A percentile compares a stretch with the other conserved stretches of the same genome.
Conservation (phyloP, 2,797 vertebrate genomes). For the Etheostoma perlongum region DNA sequence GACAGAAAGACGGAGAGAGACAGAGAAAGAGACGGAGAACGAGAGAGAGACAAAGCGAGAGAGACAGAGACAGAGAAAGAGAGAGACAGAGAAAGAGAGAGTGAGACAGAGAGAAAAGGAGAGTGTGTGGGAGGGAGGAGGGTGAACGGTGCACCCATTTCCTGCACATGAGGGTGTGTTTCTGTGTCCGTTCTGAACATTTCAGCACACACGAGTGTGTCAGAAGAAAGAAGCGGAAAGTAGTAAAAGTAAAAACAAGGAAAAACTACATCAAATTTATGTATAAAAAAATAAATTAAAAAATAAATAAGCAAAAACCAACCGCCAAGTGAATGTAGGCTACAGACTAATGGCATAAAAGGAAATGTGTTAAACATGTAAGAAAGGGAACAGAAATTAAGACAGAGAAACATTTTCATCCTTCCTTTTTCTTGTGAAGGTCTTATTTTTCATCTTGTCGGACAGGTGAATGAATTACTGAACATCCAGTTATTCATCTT, state of each 20-base stretch:
- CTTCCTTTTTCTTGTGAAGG: no score
- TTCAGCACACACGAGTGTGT: not conserved
- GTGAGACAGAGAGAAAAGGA: no score
- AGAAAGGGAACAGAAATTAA: no score
- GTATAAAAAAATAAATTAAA: no score
- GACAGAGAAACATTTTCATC: no score
- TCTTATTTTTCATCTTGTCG: no score
- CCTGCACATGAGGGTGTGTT: constrained; percentile 45
- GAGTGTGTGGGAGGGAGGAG: constrained; percentile 2
- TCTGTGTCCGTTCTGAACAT: constrained; percentile 15
- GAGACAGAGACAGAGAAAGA: not conserved
- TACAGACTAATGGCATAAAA: no score
- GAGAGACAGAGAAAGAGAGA: not conserved
- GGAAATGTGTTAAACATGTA: no score
- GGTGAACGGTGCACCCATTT: constrained; percentile 31
- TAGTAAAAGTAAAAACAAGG: no score
- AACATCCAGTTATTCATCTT: not conserved
- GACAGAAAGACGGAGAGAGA: not conserved
- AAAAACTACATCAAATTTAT: not conserved
- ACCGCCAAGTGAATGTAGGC: no score
- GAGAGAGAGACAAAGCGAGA: constrained; percentile 33
- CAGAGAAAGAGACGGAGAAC: not conserved
- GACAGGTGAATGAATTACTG: no score
- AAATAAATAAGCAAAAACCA: not conserved
- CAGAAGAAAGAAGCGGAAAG: not conserved